Evolutionary conservation across 2,113 vertebrate species (phyloP).

Genomic region (Catharus bicknelli): DNA sequence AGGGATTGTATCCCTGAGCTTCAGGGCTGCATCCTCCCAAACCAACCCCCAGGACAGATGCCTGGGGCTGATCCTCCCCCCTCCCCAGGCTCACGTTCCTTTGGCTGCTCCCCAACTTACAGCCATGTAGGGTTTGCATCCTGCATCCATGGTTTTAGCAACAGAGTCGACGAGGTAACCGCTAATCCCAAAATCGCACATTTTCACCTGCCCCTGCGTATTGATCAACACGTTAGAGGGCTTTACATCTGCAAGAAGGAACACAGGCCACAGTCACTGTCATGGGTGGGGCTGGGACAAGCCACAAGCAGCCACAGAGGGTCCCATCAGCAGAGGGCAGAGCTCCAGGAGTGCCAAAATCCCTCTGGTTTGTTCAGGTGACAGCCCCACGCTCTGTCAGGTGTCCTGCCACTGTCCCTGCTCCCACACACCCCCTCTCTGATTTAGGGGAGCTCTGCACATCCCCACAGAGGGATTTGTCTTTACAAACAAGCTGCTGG

Average conservation of each 20-base stretch:
- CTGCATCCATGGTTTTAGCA: constrained; percentile 95
- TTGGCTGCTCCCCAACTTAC: constrained; percentile 74
- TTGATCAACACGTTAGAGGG: constrained; percentile 98
- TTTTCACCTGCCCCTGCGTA: constrained; percentile 94
- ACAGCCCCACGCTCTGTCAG: background rate
- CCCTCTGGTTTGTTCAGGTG: background rate
- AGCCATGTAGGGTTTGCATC: constrained; percentile 98
- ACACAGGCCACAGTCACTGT: constrained; percentile 8
- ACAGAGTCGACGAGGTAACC: constrained; percentile 96
- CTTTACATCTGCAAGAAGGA: constrained; percentile 87
- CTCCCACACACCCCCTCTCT: background rate
- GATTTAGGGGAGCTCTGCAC: fast-evolving
- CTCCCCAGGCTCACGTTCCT: constrained; percentile 15
- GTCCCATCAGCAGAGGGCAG: constrained; percentile 55
- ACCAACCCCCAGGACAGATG: background rate
- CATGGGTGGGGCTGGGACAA: background rate
- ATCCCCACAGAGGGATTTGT: background rate
- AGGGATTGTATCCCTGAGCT: background rate
- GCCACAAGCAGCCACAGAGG: background rate
- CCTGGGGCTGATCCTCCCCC: background rate
- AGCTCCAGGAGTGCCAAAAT: fast-evolving
- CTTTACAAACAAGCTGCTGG: no score
- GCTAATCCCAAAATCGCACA: constrained; percentile 98
- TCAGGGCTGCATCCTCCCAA: background rate
- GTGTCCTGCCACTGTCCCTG: background rate